These are phyloP conservation scores for Drosophila mimetica DNA, from an alignment of 2,888 invertebrate species.

Conservation along the genomic window DNA sequence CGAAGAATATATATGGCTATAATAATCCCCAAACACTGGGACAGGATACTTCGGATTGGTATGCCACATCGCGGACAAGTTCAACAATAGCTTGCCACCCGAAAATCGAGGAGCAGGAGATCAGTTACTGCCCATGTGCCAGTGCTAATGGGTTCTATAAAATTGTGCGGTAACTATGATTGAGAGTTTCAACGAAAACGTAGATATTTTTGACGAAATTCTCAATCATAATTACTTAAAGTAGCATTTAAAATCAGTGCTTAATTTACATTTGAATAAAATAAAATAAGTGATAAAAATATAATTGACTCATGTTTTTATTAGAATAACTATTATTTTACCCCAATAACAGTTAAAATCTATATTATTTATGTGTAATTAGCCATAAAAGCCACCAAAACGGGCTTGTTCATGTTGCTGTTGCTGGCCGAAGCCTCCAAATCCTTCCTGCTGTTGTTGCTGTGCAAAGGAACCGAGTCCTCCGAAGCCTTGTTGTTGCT, in stretches of 20 bases:
- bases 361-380: neutral
- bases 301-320: no score
- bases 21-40: neutral
- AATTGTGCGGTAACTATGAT: constrained; percentile 35
- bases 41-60: neutral
- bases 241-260: neutral
- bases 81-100: neutral
- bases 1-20: neutral
- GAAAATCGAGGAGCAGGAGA: neutral
- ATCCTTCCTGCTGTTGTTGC: neutral
- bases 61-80: neutral
- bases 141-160: constrained; percentile 31
- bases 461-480: no score
- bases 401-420: no score
- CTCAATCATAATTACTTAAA: constrained; percentile 34
- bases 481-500: neutral
- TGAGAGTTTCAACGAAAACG: constrained; percentile 23
- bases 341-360: no score
- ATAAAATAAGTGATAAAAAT: constrained; percentile 3
- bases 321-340: no score
- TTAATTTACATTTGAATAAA: constrained; percentile 2
- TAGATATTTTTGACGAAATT: constrained; percentile 8
- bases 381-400: neutral
- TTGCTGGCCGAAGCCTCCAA: neutral
- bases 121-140: neutral